Conservation (phyloP, 2,888 invertebrate genomes). For the Tenodera sinensis region DNA sequence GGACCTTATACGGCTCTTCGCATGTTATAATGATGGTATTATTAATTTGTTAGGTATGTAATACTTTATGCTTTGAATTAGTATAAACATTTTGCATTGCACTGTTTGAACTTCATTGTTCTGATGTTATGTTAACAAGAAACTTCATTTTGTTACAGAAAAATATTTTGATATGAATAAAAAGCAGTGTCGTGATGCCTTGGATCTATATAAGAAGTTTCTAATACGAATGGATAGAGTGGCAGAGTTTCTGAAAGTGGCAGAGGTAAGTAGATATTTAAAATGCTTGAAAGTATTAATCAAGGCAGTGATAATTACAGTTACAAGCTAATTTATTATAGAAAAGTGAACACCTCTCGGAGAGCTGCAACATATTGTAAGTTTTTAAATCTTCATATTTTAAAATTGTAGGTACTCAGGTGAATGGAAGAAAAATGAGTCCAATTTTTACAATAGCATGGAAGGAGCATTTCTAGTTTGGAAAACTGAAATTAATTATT, state of each 20-base stretch:
- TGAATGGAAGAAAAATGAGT: too few relatives aligned
- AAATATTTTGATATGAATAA: constrained; percentile 99
- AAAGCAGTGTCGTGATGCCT: constrained; percentile 95
- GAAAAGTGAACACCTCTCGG: too few relatives aligned
- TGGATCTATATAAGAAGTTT: constrained; percentile 98
- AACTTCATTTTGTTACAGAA: constrained; percentile 54
- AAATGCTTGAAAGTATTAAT: neutral
- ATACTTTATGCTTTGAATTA: neutral
- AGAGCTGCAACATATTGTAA: too few relatives aligned
- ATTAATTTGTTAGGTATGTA: constrained; percentile 83
- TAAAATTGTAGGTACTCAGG: too few relatives aligned
- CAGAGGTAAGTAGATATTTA: constrained; percentile 47
- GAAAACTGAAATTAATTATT: too few relatives aligned
- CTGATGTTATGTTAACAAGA: neutral
- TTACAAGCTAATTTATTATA: too few relatives aligned
- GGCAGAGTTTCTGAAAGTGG: constrained; percentile 92
- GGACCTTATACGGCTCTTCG: constrained; percentile 97
- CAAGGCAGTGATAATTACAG: neutral
- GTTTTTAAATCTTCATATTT: too few relatives aligned
- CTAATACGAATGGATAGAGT: constrained; percentile 97
- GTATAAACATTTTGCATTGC: neutral
- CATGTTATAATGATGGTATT: constrained; percentile 99
- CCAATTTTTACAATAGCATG: too few relatives aligned
- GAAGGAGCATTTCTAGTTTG: too few relatives aligned
- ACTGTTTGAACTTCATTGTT: neutral